A percentile compares a stretch with the other conserved stretches of the same genome.
Evolutionary conservation across 2,113 vertebrate species (phyloP).

Genomic region (Brachypodius melanocephalos): DNA sequence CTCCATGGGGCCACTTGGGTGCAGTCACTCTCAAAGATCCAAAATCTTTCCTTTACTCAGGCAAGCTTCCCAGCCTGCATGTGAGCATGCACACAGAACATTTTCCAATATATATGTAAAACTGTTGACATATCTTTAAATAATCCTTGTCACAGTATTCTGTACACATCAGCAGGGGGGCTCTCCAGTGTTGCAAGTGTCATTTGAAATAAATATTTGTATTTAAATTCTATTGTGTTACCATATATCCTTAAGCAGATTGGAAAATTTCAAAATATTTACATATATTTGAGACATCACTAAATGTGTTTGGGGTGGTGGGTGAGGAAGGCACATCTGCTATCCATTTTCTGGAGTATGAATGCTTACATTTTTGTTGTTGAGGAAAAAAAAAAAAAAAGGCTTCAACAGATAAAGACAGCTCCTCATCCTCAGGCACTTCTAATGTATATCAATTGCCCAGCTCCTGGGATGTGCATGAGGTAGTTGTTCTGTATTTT

Average conservation of each 20-base stretch:
- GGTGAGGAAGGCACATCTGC: background rate
- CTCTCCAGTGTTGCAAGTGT: background rate
- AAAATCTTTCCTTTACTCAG: background rate
- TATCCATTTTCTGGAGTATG: background rate
- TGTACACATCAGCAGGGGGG: background rate
- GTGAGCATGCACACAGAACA: background rate
- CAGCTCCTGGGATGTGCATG: background rate
- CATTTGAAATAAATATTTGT: background rate
- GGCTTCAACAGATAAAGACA: background rate
- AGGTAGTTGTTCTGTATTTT: background rate
- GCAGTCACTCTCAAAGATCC: background rate
- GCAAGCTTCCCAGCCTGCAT: background rate
- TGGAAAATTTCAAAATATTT: constrained; percentile 10
- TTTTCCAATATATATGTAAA: background rate
- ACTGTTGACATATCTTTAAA: background rate
- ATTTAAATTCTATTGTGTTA: background rate
- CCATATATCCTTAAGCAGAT: background rate
- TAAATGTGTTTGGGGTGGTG: background rate
- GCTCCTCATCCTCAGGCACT: background rate
- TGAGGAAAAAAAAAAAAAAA: background rate
- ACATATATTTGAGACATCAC: background rate
- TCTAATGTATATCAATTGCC: background rate
- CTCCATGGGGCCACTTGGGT: fast-evolving
- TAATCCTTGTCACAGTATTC: background rate
- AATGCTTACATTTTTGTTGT: constrained; percentile 1